These are phyloP conservation scores for Xenopus petersii DNA, from an alignment of 2,797 vertebrate species.

Conservation along the genomic window DNA sequence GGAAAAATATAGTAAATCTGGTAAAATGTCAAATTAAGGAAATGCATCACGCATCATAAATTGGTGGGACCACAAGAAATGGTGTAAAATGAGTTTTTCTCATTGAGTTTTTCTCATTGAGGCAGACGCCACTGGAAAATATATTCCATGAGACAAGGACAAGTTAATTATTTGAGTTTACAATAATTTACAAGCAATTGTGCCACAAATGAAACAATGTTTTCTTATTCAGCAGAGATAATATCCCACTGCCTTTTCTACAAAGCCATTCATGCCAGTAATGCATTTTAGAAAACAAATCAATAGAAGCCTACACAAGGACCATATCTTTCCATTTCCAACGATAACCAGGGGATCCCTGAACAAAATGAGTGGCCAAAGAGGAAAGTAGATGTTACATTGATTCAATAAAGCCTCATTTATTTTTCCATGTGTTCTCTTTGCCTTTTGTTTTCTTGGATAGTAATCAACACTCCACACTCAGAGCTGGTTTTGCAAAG, in stretches of 20 bases:
- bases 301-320: background rate
- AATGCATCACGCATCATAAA: no score
- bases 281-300: background rate
- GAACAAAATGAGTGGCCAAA: background rate
- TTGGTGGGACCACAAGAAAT: no score
- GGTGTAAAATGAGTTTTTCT: no score
- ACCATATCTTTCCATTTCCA: background rate
- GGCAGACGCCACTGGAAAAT: no score
- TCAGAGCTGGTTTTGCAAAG: background rate
- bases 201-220: background rate
- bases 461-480: background rate
- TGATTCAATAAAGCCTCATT: slow-evolving; percentile 1
- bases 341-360: background rate
- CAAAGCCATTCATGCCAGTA: background rate
- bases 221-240: background rate
- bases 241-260: background rate
- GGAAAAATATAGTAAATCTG: no score
- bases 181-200: background rate
- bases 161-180: background rate
- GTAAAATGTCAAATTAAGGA: no score
- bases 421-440: background rate
- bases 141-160: background rate
- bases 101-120: no score
- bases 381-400: background rate
- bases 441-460: background rate